These are phyloP conservation scores for Aphidius ervi DNA, from an alignment of 1,140 invertebrate genomes.

Conservation along the genomic window DNA sequence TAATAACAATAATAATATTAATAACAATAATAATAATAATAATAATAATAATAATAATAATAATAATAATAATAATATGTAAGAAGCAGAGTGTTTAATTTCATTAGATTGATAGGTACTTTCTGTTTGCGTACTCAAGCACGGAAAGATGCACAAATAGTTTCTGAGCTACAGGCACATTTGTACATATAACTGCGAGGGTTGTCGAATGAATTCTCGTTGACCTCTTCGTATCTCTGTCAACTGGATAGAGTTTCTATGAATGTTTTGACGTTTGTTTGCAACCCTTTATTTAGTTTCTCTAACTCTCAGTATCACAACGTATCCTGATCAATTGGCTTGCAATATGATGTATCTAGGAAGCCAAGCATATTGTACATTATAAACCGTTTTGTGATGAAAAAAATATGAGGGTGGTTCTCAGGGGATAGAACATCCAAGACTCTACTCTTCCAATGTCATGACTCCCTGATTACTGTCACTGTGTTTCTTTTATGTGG, in stretches of 20 bases:
- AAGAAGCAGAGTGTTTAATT: too few species aligned
- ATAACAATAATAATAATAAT: too few species aligned
- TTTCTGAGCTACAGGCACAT: slow-evolving; percentile 18
- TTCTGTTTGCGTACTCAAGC: too few species aligned
- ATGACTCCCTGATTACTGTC: slow-evolving; percentile 49
- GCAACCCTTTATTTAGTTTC: slow-evolving; percentile 42
- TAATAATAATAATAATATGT: too few species aligned
- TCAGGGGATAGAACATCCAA: not conserved
- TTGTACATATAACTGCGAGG: slow-evolving; percentile 18
- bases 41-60: too few species aligned
- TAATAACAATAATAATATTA: too few species aligned
- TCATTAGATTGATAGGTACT: too few species aligned
- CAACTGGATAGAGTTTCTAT: slow-evolving; percentile 50
- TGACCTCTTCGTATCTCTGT: slow-evolving; percentile 42
- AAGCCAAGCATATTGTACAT: too few species aligned
- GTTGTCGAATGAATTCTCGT: slow-evolving; percentile 42
- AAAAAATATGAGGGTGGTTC: not conserved
- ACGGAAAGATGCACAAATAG: not conserved
- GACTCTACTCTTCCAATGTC: slow-evolving; percentile 27
- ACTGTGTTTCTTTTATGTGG: slow-evolving; percentile 50
- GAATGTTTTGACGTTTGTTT: slow-evolving; percentile 48
- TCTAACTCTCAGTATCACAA: slow-evolving; percentile 1
- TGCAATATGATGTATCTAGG: too few species aligned
- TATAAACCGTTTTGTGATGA: too few species aligned
- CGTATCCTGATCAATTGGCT: not conserved